Percentiles rank a stretch among this genome's conserved stretches.
These are phyloP conservation scores for Gallirallus australis DNA, from an alignment of 2,797 vertebrate species.

Conservation along the genomic window DNA sequence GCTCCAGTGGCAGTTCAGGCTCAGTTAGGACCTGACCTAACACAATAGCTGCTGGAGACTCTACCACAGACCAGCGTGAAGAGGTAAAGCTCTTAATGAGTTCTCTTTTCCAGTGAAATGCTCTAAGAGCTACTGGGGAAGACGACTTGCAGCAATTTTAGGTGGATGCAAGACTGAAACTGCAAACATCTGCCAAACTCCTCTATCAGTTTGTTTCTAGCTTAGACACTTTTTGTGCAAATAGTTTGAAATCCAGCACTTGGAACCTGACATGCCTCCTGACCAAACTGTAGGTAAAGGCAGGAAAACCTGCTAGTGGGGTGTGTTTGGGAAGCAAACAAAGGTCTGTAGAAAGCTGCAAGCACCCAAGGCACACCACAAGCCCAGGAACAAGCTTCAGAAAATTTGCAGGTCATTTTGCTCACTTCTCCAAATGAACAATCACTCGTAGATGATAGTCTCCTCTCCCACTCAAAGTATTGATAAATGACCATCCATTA, in stretches of 20 bases:
- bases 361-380: neutral
- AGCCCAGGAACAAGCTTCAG: neutral
- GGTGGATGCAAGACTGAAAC: neutral
- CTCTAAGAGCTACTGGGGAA: neutral
- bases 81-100: neutral
- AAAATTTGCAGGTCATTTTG: neutral
- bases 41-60: rapidly evolving
- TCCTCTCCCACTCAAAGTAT: neutral
- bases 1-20: neutral
- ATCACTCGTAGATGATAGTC: neutral
- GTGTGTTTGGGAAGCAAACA: neutral
- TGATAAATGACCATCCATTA: neutral
- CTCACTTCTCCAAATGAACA: neutral
- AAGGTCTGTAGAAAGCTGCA: neutral
- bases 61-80: neutral
- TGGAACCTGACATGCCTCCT: neutral
- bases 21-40: neutral
- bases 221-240: neutral
- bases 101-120: neutral
- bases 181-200: neutral
- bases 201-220: neutral
- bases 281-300: rapidly evolving
- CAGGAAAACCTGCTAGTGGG: no score
- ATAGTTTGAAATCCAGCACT: neutral
- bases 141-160: neutral